Percentiles rank a stretch among this genome's conserved stretches.
phyloP scores from a whole-genome alignment of 2,797 vertebrate genomes.

The Adrianichthys oophorus region DNA sequence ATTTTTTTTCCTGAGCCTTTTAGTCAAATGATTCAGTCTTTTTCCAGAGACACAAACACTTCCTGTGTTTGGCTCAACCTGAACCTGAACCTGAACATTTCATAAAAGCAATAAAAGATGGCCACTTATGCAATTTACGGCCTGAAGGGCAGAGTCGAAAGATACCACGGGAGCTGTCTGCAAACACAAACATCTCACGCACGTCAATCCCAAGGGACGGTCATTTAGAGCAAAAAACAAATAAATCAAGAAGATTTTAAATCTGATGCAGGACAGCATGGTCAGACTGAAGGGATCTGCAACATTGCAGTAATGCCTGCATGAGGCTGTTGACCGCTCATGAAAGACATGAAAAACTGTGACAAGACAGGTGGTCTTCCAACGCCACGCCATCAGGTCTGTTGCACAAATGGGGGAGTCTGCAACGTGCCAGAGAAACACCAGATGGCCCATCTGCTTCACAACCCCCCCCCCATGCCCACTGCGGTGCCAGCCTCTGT shows the following conservation, averaged over 20 bases:
- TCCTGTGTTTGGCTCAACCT: conserved; percentile 55
- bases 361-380: conserved; percentile 74
- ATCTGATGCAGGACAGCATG: conserved; percentile 4
- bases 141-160: conserved; percentile 37
- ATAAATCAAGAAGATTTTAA: no score
- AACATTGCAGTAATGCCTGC: conserved; percentile 17
- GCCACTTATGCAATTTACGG: conserved; percentile 39
- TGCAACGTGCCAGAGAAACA: conserved; percentile 66
- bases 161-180: conserved; percentile 27
- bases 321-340: conserved; percentile 43
- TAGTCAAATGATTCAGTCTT: conserved; percentile 44
- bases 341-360: conserved; percentile 58
- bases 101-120: conserved; percentile 41
- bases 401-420: conserved; percentile 34
- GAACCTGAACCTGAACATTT: conserved; percentile 53
- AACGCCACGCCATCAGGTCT: conserved; percentile 39
- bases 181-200: conserved; percentile 28
- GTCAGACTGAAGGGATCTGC: conserved; percentile 7
- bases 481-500: conserved; percentile 57
- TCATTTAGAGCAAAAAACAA: no score
- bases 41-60: conserved; percentile 51
- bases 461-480: conserved; percentile 53
- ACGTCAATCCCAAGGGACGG: conserved; percentile 8
- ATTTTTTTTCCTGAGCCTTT: no score
- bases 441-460: conserved; percentile 80